Conservation (phyloP, 2,888 invertebrate genomes). For the Cyrtodaria siliqua region DNA sequence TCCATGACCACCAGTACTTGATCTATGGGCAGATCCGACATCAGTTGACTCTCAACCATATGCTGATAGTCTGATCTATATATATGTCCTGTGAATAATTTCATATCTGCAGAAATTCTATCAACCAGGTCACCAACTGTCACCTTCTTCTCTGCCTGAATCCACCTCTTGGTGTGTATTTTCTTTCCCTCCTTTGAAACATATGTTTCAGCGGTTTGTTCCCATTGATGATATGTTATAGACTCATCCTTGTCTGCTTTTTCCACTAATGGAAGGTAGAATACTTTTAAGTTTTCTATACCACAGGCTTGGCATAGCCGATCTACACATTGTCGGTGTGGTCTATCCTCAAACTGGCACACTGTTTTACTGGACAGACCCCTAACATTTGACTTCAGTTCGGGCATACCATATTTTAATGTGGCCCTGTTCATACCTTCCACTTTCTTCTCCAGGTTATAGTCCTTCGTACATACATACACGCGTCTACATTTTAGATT, state of each 20-base stretch:
- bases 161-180: slow-evolving; percentile 25
- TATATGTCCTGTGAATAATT: slow-evolving; percentile 24
- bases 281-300: background rate
- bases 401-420: background rate
- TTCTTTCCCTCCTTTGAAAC: background rate
- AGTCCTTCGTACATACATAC: slow-evolving; percentile 42
- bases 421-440: slow-evolving; percentile 32
- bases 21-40: slow-evolving; percentile 20
- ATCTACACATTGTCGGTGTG: slow-evolving; percentile 21
- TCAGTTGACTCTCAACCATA: slow-evolving; percentile 16
- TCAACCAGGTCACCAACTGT: slow-evolving; percentile 15
- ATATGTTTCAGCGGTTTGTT: slow-evolving; percentile 16
- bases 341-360: slow-evolving; percentile 17
- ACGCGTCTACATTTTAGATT: slow-evolving; percentile 31
- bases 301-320: slow-evolving; percentile 19
- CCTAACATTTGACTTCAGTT: background rate
- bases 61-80: slow-evolving; percentile 50
- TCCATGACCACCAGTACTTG: slow-evolving; percentile 42
- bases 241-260: slow-evolving; percentile 1
- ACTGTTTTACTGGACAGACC: slow-evolving; percentile 23
- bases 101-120: background rate
- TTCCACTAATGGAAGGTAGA: slow-evolving; percentile 11
- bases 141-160: slow-evolving; percentile 23
- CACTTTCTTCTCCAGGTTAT: slow-evolving; percentile 36
- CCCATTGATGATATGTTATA: slow-evolving; percentile 40